Percentiles rank a stretch among this genome's conserved stretches.
Evolutionary conservation across 2,113 vertebrate genomes (phyloP).

Genomic region (Apaloderma vittatum): DNA sequence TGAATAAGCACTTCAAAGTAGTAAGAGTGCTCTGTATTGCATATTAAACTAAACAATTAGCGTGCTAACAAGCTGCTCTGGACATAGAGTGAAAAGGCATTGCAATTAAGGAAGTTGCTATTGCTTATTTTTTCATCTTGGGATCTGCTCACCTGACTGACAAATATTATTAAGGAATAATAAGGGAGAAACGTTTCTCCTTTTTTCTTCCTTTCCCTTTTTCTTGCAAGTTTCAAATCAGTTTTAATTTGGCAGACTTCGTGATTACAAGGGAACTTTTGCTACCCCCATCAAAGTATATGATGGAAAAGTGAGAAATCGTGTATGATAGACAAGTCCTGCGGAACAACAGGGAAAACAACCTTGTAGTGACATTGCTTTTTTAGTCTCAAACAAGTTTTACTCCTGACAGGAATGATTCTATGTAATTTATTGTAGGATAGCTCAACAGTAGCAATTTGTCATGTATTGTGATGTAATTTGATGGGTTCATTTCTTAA

Average conservation of each 20-base stretch:
- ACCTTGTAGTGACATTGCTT: constrained; percentile 52
- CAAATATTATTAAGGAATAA: constrained; percentile 38
- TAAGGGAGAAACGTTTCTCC: neutral
- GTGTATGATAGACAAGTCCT: constrained; percentile 21
- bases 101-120: neutral
- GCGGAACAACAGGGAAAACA: constrained; percentile 41
- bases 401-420: constrained; percentile 54
- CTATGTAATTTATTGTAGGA: constrained; percentile 57
- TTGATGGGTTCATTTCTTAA: constrained; percentile 72
- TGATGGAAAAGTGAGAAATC: neutral
- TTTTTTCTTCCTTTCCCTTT: neutral
- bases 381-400: constrained; percentile 46
- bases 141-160: constrained; percentile 48
- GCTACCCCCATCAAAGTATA: neutral
- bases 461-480: constrained; percentile 67
- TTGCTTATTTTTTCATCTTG: constrained; percentile 9
- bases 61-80: constrained; percentile 46
- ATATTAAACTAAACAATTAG: constrained; percentile 61
- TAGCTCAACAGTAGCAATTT: constrained; percentile 63
- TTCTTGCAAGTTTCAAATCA: neutral
- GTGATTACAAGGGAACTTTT: neutral
- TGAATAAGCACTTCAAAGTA: constrained; percentile 68
- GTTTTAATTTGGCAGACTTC: neutral
- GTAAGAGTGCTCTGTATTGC: constrained; percentile 38
- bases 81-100: neutral